Base-by-base conservation (phyloP, 2,888 invertebrate species). In the Cepaea hortensis region DNA sequence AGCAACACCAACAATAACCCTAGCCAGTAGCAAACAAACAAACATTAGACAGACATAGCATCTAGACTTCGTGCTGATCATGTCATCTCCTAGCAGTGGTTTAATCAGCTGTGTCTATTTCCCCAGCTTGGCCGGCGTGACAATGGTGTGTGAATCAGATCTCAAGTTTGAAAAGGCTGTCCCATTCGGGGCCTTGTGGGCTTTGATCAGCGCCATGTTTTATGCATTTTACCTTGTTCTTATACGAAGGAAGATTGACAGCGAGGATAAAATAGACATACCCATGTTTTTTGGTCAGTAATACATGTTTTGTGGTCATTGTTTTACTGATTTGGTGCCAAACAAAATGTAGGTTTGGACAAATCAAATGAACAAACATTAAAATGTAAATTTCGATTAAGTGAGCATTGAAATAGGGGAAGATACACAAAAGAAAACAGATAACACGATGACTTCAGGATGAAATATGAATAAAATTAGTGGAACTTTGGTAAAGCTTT, bases 181-280 rank as follows among this genome's bases (percentile, higher is more conserved):
- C 95, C 96, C 97, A 92, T 95, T 96, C 72, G 98, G 97, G 81
- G 96, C 97, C 81, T 95, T 97, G 87, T 96, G 98, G 94, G 97
- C 98, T 23, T 95, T 98, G 88, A 96, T 97, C 90, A 97, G 98
- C 91, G 97, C 98, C 85, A 96, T 98, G 91, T 97, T 97, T 93
- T 98, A 98, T 95, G 97, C 99, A 6, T 95, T 97, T 83, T 99
- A 98, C 95, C 96, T 99, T 91, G 97, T 98, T 87, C 96, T 98
- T 93, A 96, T 98, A 85, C 96, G 97, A 91, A 91, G 94, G 70
- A 97, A 97, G 95, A 97, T 98, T 89, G 97, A 98, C 93, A 97
- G 97, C 93, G 98, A 98, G 94, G 98, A 98, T 92, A 97, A 97
- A 94, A 96, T 99, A 94, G 98, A 98, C 95, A 97, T 98, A 92